phyloP scores from a whole-genome alignment of 1,140 invertebrate genomes.

The Dendrolimus punctatus region DNA sequence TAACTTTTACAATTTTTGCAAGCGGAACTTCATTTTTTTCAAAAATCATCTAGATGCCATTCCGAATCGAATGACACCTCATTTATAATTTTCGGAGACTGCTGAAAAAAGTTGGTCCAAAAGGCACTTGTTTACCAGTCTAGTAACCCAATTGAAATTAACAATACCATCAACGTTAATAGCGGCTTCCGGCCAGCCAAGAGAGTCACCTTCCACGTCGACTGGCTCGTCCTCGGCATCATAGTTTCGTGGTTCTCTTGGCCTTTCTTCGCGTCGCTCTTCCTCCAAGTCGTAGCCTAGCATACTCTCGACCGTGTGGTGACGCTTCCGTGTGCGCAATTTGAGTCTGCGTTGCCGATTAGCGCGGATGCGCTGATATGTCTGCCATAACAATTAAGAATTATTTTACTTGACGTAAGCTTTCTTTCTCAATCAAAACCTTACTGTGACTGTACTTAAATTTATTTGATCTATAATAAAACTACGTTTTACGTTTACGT shows the following conservation, averaged over 20 bases:
- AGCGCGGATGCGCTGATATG: slow-evolving; percentile 78
- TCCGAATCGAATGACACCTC: no score
- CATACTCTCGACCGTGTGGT: slow-evolving; percentile 74
- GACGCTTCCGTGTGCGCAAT: slow-evolving; percentile 75
- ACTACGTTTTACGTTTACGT: no score
- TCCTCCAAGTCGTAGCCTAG: slow-evolving; percentile 63
- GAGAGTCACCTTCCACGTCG: slow-evolving; percentile 76
- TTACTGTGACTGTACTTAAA: no score
- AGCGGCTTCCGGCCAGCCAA: slow-evolving; percentile 63
- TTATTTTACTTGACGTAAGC: no score
- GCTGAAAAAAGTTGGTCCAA: no score
- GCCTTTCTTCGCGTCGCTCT: slow-evolving; percentile 48
- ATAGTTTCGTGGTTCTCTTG: slow-evolving; percentile 37
- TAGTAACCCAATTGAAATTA: background rate
- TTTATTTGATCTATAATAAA: no score
- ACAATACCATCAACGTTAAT: slow-evolving; percentile 53
- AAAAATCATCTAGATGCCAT: no score
- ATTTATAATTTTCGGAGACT: no score
- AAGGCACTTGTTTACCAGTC: no score
- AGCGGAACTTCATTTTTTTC: no score
- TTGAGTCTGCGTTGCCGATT: slow-evolving; percentile 78
- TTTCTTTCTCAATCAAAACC: no score
- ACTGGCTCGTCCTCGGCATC: slow-evolving; percentile 76
- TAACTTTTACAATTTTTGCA: no score
- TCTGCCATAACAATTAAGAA: slow-evolving; percentile 45